Evolutionary conservation across 2,113 vertebrate species (phyloP).

Genomic region (Hiodon tergisus): DNA sequence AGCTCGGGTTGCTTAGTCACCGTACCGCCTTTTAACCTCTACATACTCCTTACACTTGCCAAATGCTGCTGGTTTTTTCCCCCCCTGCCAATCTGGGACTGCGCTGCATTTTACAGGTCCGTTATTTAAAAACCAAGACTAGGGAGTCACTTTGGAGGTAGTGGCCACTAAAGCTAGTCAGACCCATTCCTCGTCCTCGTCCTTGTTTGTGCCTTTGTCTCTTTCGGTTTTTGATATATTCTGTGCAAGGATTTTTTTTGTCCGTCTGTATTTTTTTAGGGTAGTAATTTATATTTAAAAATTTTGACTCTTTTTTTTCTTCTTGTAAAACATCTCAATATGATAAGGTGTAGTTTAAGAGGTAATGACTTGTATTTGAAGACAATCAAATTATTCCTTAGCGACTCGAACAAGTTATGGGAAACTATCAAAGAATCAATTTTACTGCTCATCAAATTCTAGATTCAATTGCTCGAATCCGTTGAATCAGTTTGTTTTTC

Average conservation of each 20-base stretch:
- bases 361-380: not conserved
- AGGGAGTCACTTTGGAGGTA: too few species aligned
- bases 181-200: not conserved
- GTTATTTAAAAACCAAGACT: too few species aligned
- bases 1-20: not conserved
- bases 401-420: too few species aligned
- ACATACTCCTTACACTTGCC: not conserved
- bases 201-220: conserved; percentile 19
- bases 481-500: not conserved
- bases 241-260: not conserved
- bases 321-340: conserved; percentile 7
- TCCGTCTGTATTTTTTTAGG: too few species aligned
- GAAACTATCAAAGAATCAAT: not conserved
- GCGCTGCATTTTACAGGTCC: too few species aligned
- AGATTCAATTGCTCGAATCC: not conserved
- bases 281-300: not conserved
- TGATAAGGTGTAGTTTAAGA: not conserved
- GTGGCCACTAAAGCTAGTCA: not conserved
- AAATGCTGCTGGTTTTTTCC: conserved; percentile 7
- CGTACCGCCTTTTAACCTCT: not conserved
- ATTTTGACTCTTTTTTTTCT: not conserved
- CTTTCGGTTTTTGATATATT: not conserved
- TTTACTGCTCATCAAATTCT: not conserved
- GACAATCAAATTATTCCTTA: not conserved
- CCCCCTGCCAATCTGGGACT: not conserved